A percentile compares a stretch with the other conserved stretches of the same genome.
phyloP scores from a whole-genome alignment of 2,888 invertebrate genomes.

The Erebia epiphron region DNA sequence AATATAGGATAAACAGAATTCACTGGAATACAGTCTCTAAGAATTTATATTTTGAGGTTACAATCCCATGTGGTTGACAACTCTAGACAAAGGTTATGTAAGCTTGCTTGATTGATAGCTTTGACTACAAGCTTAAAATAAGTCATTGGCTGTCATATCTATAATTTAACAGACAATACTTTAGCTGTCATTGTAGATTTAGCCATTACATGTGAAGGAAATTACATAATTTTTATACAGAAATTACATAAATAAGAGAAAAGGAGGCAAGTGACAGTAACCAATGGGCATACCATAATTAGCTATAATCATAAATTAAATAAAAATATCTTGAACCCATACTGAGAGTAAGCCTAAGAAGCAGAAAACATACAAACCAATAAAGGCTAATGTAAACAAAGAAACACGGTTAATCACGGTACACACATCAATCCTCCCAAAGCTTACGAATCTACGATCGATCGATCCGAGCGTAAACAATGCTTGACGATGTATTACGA shows the following conservation, averaged over 20 bases:
- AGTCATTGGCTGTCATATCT: slow-evolving; percentile 39
- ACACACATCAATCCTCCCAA: slow-evolving; percentile 13
- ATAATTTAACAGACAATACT: too few relatives aligned
- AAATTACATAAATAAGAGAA: neutral
- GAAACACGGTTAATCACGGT: slow-evolving; percentile 15
- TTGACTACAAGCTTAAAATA: slow-evolving; percentile 26
- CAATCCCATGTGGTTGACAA: slow-evolving; percentile 21
- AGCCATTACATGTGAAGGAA: too few relatives aligned
- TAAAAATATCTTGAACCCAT: too few relatives aligned
- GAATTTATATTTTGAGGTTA: slow-evolving; percentile 19
- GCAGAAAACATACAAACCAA: neutral
- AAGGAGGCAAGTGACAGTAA: too few relatives aligned
- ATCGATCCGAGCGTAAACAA: slow-evolving; percentile 33
- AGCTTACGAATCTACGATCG: slow-evolving; percentile 25
- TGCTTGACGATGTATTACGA: slow-evolving; percentile 40
- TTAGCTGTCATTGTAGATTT: neutral
- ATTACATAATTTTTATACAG: neutral
- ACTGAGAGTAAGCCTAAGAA: too few relatives aligned
- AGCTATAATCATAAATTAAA: too few relatives aligned
- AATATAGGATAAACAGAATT: slow-evolving; percentile 25
- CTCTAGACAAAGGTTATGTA: slow-evolving; percentile 46
- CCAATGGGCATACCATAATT: too few relatives aligned
- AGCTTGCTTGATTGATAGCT: slow-evolving; percentile 45
- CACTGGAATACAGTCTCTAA: slow-evolving; percentile 31
- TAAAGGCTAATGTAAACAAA: slow-evolving; percentile 3